These are phyloP conservation scores for Drosophila mercatorum DNA, from an alignment of 2,888 invertebrate species.

Conservation along the genomic window DNA sequence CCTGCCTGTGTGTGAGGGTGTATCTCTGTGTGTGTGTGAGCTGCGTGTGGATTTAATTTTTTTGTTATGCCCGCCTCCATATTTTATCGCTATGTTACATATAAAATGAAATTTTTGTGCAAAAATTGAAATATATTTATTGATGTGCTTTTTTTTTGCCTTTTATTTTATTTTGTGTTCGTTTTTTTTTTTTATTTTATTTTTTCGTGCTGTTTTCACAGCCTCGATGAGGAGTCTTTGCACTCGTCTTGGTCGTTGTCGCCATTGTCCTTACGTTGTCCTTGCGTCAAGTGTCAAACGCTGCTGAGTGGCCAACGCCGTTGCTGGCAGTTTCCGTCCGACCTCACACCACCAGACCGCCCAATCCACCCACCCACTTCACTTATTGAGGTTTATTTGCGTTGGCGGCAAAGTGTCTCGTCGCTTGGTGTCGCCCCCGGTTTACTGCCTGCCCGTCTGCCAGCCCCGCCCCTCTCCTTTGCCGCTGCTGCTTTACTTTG, in stretches of 20 bases:
- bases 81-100: constrained; percentile 64
- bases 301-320: constrained; percentile 75
- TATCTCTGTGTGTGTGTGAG: not conserved
- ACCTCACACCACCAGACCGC: not conserved
- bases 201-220: constrained; percentile 51
- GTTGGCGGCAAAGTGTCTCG: constrained; percentile 81
- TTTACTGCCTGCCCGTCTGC: not conserved
- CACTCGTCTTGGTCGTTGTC: constrained; percentile 29
- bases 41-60: constrained; percentile 75
- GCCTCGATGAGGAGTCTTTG: constrained; percentile 23
- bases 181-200: constrained; percentile 10
- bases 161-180: constrained; percentile 18
- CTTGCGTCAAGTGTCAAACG: constrained; percentile 78
- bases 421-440: constrained; percentile 54
- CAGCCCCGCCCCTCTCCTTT: not conserved
- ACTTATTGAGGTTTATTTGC: constrained; percentile 67
- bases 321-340: constrained; percentile 62
- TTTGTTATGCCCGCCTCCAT: constrained; percentile 46
- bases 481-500: constrained; percentile 34
- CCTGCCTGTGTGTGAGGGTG: constrained; percentile 1
- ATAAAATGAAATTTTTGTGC: constrained; percentile 57
- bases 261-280: constrained; percentile 72
- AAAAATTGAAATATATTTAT: constrained; percentile 80
- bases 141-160: constrained; percentile 29
- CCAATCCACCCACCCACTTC: not conserved